Conservation (phyloP, 2,888 invertebrate species). For the Orthosia gracilis region DNA sequence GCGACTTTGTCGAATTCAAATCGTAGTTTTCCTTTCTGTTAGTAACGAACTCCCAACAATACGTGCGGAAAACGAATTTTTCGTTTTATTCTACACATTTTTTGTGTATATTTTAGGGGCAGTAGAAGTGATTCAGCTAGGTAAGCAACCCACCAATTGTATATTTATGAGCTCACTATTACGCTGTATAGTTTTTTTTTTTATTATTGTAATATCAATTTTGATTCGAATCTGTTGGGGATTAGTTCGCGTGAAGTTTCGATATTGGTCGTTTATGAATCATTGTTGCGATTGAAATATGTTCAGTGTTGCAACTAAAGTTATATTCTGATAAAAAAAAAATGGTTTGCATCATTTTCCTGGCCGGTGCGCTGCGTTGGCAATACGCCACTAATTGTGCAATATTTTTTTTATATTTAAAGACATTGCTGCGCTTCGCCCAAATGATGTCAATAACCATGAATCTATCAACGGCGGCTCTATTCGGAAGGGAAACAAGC, state of each 20-base stretch:
- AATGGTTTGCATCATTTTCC: conserved; percentile 44
- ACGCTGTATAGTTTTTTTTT: conserved; percentile 69
- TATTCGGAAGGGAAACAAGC: conserved; percentile 12
- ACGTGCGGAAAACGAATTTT: conserved; percentile 86
- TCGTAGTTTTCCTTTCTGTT: conserved; percentile 85
- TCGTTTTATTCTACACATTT: conserved; percentile 79
- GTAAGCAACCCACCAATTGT: conserved; percentile 88
- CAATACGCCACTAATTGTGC: conserved; percentile 57
- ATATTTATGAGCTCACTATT: conserved; percentile 90
- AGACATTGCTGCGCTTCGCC: conserved; percentile 37
- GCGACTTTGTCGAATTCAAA: conserved; percentile 86
- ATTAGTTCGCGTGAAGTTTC: conserved; percentile 53
- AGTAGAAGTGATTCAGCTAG: conserved; percentile 85
- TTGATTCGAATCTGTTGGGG: conserved; percentile 58
- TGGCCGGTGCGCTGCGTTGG: conserved; percentile 38
- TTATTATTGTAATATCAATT: conserved; percentile 57
- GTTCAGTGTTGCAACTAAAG: conserved; percentile 36
- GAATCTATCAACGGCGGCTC: conserved; percentile 34
- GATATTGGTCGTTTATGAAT: conserved; percentile 52
- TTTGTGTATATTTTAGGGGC: conserved; percentile 81
- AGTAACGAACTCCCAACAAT: conserved; percentile 88
- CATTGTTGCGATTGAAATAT: conserved; percentile 55
- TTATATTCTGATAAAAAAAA: conserved; percentile 46
- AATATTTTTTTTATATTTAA: conserved; percentile 53
- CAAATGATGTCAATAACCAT: conserved; percentile 42